Conservation (phyloP, 2,113 vertebrate species). For the Boleophthalmus pectinirostris region DNA sequence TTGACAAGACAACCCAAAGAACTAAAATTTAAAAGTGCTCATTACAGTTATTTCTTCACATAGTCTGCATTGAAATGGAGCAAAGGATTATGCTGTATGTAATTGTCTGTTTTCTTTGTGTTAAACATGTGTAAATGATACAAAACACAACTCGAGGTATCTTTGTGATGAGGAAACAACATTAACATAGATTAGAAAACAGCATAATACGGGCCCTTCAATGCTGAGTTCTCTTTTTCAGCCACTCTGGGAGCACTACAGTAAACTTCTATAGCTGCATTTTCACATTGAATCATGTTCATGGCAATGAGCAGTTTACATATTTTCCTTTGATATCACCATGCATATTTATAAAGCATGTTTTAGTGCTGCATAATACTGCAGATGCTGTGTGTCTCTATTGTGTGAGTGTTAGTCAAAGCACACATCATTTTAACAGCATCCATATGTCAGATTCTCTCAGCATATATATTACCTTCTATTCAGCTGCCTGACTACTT, state of each 20-base stretch:
- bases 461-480: conserved; percentile 27
- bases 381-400: conserved; percentile 11
- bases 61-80: too few species aligned
- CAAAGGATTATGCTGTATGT: too few species aligned
- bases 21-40: too few species aligned
- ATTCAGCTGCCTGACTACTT: neutral
- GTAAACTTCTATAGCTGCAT: neutral
- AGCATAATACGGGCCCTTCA: too few species aligned
- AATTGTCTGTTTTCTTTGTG: too few species aligned
- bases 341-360: conserved; percentile 39
- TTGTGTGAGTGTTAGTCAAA: conserved; percentile 26
- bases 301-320: conserved; percentile 14
- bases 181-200: too few species aligned
- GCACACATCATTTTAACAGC: conserved; percentile 12
- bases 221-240: neutral
- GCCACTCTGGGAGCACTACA: neutral
- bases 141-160: too few species aligned
- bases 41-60: too few species aligned
- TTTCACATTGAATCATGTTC: neutral
- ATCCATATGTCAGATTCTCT: conserved; percentile 26
- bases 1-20: too few species aligned
- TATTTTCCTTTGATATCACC: conserved; percentile 23
- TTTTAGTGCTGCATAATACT: conserved; percentile 43
- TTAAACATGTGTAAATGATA: too few species aligned
- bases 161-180: too few species aligned